Evolutionary conservation across 37 sponge, comb jelly and placozoan species (phyloP).

Genomic region (Hormiphora californensis): DNA sequence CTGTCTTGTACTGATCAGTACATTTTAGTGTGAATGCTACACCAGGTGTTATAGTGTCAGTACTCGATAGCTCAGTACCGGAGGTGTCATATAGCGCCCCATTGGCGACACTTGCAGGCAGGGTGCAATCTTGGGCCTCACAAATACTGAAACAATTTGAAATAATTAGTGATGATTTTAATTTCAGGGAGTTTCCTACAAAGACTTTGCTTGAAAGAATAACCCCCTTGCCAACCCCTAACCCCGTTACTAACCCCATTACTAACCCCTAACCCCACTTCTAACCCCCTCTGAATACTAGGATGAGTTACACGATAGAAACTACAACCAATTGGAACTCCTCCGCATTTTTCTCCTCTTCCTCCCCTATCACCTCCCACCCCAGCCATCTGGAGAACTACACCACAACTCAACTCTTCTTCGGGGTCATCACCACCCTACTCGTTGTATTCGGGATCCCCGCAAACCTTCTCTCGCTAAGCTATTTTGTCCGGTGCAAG

Average conservation of each 20-base stretch:
- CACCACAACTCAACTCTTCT: too few species aligned
- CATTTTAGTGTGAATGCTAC: background rate
- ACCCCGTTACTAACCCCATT: too few species aligned
- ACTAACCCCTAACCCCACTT: too few species aligned
- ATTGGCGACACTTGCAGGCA: background rate
- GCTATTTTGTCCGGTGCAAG: background rate
- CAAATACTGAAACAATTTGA: background rate
- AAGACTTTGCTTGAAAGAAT: too few species aligned
- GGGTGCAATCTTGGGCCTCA: background rate
- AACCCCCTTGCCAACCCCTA: too few species aligned
- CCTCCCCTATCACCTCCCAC: too few species aligned
- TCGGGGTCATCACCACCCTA: conserved; percentile 5
- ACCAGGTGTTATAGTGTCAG: too few species aligned
- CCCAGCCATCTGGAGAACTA: too few species aligned
- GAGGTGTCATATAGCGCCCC: background rate
- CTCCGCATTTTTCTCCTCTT: background rate
- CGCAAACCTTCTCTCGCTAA: background rate
- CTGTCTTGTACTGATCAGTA: background rate
- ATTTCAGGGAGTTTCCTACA: too few species aligned
- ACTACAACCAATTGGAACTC: background rate
- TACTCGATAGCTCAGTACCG: too few species aligned
- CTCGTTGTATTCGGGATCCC: background rate
- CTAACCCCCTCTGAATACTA: too few species aligned
- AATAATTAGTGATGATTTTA: background rate
- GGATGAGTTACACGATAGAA: too few species aligned